These are phyloP conservation scores for Climacteris rufus DNA, from an alignment of 2,113 vertebrate species.

Conservation along the genomic window DNA sequence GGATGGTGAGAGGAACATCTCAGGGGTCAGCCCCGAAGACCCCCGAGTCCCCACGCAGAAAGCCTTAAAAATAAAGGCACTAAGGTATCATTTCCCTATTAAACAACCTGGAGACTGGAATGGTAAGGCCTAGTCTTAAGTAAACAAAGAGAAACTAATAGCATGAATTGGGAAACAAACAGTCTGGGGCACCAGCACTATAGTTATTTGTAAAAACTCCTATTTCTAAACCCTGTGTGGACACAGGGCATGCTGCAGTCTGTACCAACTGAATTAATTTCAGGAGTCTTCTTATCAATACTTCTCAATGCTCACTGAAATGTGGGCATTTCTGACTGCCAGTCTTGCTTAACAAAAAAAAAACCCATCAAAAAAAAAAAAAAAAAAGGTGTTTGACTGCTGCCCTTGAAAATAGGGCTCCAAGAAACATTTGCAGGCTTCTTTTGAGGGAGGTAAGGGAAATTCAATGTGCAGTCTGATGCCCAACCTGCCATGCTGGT, in stretches of 20 bases:
- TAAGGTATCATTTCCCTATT: background rate
- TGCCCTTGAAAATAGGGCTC: background rate
- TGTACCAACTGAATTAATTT: background rate
- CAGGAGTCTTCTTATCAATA: background rate
- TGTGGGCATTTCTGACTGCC: background rate
- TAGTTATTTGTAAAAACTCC: background rate
- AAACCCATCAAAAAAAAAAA: too few species aligned
- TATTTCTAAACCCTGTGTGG: background rate
- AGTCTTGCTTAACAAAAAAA: background rate
- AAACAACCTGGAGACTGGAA: background rate
- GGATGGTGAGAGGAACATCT: background rate
- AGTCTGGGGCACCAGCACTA: accelerated
- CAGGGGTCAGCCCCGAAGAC: background rate
- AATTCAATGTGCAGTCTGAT: background rate
- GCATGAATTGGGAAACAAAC: background rate
- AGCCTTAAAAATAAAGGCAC: background rate
- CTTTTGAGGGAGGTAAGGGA: background rate
- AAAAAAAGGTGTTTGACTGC: background rate
- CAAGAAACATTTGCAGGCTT: background rate
- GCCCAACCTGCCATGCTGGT: background rate
- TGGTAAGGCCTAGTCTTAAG: background rate
- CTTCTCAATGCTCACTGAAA: background rate
- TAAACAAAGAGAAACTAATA: background rate
- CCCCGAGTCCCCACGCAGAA: background rate
- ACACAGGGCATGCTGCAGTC: background rate